Evolutionary conservation across 2,888 invertebrate genomes (phyloP), one percentile per base, ranked within the genome.

Genomic region (Stenchaetothrips biformis): DNA sequence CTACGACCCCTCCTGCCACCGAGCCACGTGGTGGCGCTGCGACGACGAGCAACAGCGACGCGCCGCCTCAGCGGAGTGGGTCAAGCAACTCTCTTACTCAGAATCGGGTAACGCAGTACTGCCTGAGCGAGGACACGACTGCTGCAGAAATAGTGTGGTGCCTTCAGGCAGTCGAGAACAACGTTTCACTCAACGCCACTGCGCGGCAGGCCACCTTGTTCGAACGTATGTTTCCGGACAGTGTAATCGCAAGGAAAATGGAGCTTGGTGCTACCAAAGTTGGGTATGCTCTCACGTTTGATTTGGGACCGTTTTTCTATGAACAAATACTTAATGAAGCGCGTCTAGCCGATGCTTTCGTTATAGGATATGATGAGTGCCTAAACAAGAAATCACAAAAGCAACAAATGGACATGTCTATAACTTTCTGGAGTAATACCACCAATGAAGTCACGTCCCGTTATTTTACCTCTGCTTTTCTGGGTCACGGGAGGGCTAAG

Each of bases 351-450:
- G n/a, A 62, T 2, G 62, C 18, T 8, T 62, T n/a, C 21, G n/a
- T n/a, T 6, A 21, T 62, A 9, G 18, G 8, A 1, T 62, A n/a
- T n/a, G 62, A 62, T 21, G 62, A 62, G n/a, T n/a, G 62, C 21
- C 62, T 62, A 1, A 62, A 62, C 62, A 62, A 62, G 21, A n/a
- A 21, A 18, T 62, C 62, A 8, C 13, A 62, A 21, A 18, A 62
- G 21, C 62, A 18, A 13, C 84, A 84, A 82, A 85, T 85, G 84
- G 84, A 85, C 79, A 37, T 84, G 21, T 80, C 82, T 74, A 80
- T 85, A 3, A 81, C 84, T 78, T 84, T 82, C 79, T 85, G 83
- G 84, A 80, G 83, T 77, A 77, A 81, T 59, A 79, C 82, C 53
- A 80, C 13, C 6, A 82, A 83, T 37, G 49, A 81, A 82, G 84